Percentiles rank a stretch among this genome's conserved stretches.
Evolutionary conservation across 1,140 invertebrate genomes (phyloP).

Genomic region (Danaus plexippus): DNA sequence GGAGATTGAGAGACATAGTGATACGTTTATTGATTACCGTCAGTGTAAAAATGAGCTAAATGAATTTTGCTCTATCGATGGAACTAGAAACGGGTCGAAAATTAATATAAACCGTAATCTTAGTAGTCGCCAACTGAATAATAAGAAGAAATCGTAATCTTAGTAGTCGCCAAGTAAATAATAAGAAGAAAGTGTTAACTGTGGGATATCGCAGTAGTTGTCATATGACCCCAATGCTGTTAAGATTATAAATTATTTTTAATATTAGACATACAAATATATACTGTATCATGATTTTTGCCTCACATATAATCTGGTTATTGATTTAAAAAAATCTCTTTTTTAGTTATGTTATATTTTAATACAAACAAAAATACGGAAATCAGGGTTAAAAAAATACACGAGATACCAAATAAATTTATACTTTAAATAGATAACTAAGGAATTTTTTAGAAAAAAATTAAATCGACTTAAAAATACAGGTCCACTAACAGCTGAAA

Average conservation of each 20-base stretch:
- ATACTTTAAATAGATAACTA: too few relatives aligned
- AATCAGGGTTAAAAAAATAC: too few relatives aligned
- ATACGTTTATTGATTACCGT: conserved; percentile 50
- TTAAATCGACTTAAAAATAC: too few relatives aligned
- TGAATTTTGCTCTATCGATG: conserved; percentile 37
- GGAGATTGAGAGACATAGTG: conserved; percentile 51
- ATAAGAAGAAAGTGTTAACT: conserved; percentile 46
- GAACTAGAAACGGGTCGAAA: conserved; percentile 50
- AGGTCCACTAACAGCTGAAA: too few relatives aligned
- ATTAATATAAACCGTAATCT: conserved; percentile 64
- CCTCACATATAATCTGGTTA: neutral
- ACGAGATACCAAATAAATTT: too few relatives aligned
- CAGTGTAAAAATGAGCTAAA: conserved; percentile 38
- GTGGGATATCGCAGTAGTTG: conserved; percentile 5
- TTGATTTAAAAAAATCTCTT: neutral
- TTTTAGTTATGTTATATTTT: neutral
- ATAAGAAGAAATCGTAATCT: conserved; percentile 62
- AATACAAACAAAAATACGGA: too few relatives aligned
- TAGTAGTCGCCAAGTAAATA: conserved; percentile 57
- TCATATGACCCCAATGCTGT: conserved; percentile 20
- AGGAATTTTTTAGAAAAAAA: too few relatives aligned
- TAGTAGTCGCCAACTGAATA: conserved; percentile 57
- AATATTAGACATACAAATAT: neutral
- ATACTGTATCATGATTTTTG: neutral
- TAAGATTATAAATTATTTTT: neutral